These are phyloP conservation scores for Melitaea cinxia DNA, from an alignment of 1,140 invertebrate genomes.

Conservation along the genomic window DNA sequence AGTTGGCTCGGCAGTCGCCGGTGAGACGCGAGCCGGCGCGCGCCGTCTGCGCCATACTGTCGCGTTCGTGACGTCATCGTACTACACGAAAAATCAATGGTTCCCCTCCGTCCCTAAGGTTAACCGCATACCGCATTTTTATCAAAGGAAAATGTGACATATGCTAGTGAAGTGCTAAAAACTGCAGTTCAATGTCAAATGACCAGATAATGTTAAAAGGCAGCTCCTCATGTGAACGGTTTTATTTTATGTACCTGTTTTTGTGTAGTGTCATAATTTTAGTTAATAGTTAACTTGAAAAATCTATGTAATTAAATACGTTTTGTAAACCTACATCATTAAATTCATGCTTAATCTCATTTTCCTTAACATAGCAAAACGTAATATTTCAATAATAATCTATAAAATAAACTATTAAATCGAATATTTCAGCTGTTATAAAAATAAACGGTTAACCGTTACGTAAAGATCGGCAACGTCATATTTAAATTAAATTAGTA, in stretches of 20 bases:
- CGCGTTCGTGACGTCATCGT: constrained; percentile 69
- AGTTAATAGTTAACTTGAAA: constrained; percentile 18
- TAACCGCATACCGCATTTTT: constrained; percentile 80
- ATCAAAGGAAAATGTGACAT: constrained; percentile 69
- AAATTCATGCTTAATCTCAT: neutral
- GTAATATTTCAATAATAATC: neutral
- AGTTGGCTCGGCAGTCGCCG: constrained; percentile 59
- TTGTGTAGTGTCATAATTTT: constrained; percentile 72
- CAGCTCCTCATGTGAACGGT: constrained; percentile 65
- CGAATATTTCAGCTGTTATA: constrained; percentile 5
- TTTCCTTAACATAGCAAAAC: neutral
- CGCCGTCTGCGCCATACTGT: constrained; percentile 62
- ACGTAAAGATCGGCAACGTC: constrained; percentile 8
- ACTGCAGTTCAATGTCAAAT: constrained; percentile 41
- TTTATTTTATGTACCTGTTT: constrained; percentile 62
- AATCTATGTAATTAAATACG: neutral
- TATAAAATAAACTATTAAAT: neutral
- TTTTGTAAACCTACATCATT: no score
- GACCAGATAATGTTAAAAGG: constrained; percentile 46
- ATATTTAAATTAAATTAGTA: constrained; percentile 34
- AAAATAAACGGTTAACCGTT: constrained; percentile 20
- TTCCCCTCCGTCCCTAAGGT: constrained; percentile 68
- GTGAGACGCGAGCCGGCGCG: constrained; percentile 74
- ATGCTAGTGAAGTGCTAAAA: constrained; percentile 74
- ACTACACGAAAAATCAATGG: constrained; percentile 77